Base-by-base conservation (phyloP, 2,113 vertebrate species). In the Anhinga rufa region DNA sequence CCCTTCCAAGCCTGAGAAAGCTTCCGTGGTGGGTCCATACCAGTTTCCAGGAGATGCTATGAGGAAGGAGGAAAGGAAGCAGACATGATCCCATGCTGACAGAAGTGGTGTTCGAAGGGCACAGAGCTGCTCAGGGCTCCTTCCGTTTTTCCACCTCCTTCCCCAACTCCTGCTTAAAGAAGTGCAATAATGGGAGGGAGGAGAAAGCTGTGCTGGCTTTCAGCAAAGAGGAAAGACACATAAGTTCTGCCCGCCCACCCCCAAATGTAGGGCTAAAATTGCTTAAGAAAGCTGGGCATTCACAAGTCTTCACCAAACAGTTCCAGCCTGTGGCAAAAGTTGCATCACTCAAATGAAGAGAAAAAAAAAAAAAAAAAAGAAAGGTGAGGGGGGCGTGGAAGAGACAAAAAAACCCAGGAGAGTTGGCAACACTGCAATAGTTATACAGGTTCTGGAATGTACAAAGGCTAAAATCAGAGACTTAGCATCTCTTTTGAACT, bases 401-500 rank as follows among this genome's bases (percentile, higher is more conserved):
- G 18, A 72, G 17, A 54, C 7, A 58, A 36, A 58, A 90, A 93
- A 81, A 64, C 4, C 29, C 70, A 64, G 54, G 13, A 83, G n/a
- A 81, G 64, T 20, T 97, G 96, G 95, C 96, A 95, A 96, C 92
- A 96, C 88, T 92, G 95, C 95, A 95, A 96, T 90, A 96, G 94
- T 96, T 96, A 96, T 88, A 95, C 90, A 95, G 93, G 92, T 95
- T 96, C 95, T 95, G 94, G 94, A 97, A 96, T 86, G 95, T 78
- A 97, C 90, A 93, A 95, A 96, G 90, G 57, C 93, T 92, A 90
- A 94, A 97, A 96, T 97, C 96, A 96, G 96, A 97, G 96, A 94
- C 95, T 97, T 88, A 82, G 40, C 90, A 92, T 96, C 93, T 92
- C 96, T 92, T 97, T 97, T 97, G 96, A 96, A 97, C 96, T 96